Evolutionary conservation across 92 coral and sea anemone genomes (phyloP), one percentile per base, ranked within the genome.

Genomic region (Muricea muricata): DNA sequence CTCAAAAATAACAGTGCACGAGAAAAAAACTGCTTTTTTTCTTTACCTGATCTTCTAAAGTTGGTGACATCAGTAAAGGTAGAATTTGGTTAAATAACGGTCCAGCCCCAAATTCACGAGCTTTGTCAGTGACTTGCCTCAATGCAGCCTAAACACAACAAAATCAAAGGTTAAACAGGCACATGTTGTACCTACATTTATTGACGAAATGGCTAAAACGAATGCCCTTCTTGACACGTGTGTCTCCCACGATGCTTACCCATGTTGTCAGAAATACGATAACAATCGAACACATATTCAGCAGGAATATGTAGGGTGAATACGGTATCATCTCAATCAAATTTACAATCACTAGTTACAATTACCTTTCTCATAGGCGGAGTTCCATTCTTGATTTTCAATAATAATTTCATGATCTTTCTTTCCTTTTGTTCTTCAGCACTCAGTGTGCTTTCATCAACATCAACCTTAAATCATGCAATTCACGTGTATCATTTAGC

Each of bases 61-160:
- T 97, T 42, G 99, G 99, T 13, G 99, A 97, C 99, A 97, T 97
- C 8, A 97, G 84, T 37, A 97, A 91, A 37, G 98, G 99, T 37
- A 97, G 84, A 35, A 97, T 97, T 87, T 97, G 99, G 63, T 97
- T 97, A 45, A 97, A 97, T 83, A 97, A 82, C n/a, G 99, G 99
- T n/a, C 99, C 99, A 74, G 99, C 99, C 9, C 99, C 99, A 90
- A 97, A 97, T 87, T 97, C 99, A 34, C 99, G 92, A 80, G 99
- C 99, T 74, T 97, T 97, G 93, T 97, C 99, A 34, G 99, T 97
- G 35, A 97, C 93, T 83, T 97, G 99, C 46, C 99, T 90, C 52
- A 97, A 82, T 40, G 99, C 99, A 76, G 99, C 99, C 83, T 78
- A 57, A 78, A 78, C 20, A 48, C 17, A 55, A 52, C 24, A 29